Evolutionary conservation across 2,888 invertebrate species (phyloP), one percentile per base, ranked within the genome.

Genomic region (Cerceris rybyensis): DNA sequence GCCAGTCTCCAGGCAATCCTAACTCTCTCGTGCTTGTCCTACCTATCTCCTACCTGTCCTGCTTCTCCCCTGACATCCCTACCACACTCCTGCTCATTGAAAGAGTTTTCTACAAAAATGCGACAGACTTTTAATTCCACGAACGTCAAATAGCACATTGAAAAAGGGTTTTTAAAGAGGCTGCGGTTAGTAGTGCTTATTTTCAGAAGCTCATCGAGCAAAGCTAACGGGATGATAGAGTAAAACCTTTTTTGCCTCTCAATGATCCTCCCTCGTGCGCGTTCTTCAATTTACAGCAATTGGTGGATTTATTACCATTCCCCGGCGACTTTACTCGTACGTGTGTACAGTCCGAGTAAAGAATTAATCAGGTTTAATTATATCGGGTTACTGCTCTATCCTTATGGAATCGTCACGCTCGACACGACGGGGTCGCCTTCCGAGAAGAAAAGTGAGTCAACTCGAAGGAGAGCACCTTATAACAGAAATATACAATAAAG

Each of bases 241-340:
- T 57, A 70, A 75, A 75, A 68, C 46, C n/a, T 70, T 75, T 83
- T 68, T 50, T 52, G 16, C 46, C 49, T 50, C 54, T 14, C 39
- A 49, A 14, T 52, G 17, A 14, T 39, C 54, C 17, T 70, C 63
- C 54, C 68, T n/a, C 50, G 59, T 49, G 28, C 49, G 72, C 72
- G 77, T 85, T 83, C 78, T 80, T 74, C 75, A 85, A 85, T 85
- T 85, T 85, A 82, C 80, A 43, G 84, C 77, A 85, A 85, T 85
- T 85, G 85, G 70, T 78, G 77, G 82, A 85, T 85, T 85, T 85
- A 85, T 85, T 84, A 80, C 72, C 65, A 58, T 74, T 78, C 75
- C 67, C 60, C 75, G 2, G 28, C 67, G 58, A 67, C 76, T 82
- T 79, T 64, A 66, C 76, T 72, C 65, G 59, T 71, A 69, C 16